Evolutionary conservation across 2,888 invertebrate species (phyloP).

Genomic region (Deladenus siricidicola): DNA sequence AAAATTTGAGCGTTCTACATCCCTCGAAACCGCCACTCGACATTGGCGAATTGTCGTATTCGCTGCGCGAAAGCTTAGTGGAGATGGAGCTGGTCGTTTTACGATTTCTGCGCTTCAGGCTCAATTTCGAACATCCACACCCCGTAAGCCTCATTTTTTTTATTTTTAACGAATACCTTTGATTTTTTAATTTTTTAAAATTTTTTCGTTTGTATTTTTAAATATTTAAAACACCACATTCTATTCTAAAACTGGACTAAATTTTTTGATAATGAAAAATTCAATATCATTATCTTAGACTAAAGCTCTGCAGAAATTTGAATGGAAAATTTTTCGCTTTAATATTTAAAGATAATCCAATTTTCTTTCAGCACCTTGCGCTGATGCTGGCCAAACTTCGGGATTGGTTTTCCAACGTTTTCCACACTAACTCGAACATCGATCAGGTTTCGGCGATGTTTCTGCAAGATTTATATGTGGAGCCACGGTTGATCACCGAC

Average conservation of each 20-base stretch:
- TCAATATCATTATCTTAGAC: too few species aligned
- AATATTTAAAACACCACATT: too few species aligned
- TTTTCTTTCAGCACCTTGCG: constrained; percentile 9
- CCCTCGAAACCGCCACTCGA: constrained; percentile 12
- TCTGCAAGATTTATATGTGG: constrained; percentile 15
- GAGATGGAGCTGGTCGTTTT: constrained; percentile 18
- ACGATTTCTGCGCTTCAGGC: constrained; percentile 16
- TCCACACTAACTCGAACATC: constrained; percentile 3
- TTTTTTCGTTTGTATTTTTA: too few species aligned
- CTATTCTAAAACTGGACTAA: too few species aligned
- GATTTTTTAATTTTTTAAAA: not conserved
- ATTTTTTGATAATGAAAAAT: too few species aligned
- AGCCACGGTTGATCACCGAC: constrained; percentile 17
- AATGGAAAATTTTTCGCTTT: too few species aligned
- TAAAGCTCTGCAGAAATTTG: too few species aligned
- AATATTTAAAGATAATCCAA: too few species aligned
- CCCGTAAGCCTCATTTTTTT: constrained; percentile 12
- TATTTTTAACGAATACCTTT: too few species aligned
- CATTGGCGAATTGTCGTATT: constrained; percentile 18
- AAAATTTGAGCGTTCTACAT: constrained; percentile 12
- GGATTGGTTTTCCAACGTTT: constrained; percentile 15
- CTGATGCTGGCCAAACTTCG: constrained; percentile 15
- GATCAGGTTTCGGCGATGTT: constrained; percentile 16
- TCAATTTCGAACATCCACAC: constrained; percentile 20
- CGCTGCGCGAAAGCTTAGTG: constrained; percentile 13